Evolutionary conservation across 2,888 invertebrate species (phyloP).

Genomic region (Lagria hirta): DNA sequence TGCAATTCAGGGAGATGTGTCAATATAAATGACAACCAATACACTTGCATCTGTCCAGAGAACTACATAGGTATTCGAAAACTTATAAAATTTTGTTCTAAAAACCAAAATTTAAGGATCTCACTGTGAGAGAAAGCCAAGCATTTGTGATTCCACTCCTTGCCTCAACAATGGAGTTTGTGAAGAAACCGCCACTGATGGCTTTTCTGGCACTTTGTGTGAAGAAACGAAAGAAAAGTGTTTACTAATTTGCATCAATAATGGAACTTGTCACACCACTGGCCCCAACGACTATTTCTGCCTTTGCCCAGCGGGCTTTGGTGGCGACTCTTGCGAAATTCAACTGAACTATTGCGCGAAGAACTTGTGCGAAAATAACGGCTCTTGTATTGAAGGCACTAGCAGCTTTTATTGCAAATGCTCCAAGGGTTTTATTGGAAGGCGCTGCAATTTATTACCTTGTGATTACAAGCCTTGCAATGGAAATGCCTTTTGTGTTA

Average conservation of each 20-base stretch:
- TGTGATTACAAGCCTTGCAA: constrained; percentile 63
- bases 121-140: constrained; percentile 56
- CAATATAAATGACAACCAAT: constrained; percentile 46
- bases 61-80: constrained; percentile 55
- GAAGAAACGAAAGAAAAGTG: constrained; percentile 53
- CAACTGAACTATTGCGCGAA: constrained; percentile 38
- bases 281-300: constrained; percentile 53
- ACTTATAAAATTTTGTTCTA: constrained; percentile 13
- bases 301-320: constrained; percentile 49
- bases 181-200: constrained; percentile 35
- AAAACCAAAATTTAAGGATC: constrained; percentile 58
- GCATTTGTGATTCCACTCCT: constrained; percentile 57
- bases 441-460: constrained; percentile 58
- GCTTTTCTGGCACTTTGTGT: constrained; percentile 57
- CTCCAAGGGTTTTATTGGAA: constrained; percentile 57
- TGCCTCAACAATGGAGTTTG: constrained; percentile 61
- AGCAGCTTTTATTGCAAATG: constrained; percentile 57
- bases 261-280: constrained; percentile 55
- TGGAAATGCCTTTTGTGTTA: constrained; percentile 49
- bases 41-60: constrained; percentile 56
- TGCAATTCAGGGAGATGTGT: constrained; percentile 56
- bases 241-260: constrained; percentile 54
- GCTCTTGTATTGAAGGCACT: constrained; percentile 49
- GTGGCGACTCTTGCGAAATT: constrained; percentile 48
- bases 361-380: constrained; percentile 52